These are phyloP conservation scores for Cantharis rufa DNA, from an alignment of 2,888 invertebrate genomes.

Conservation along the genomic window DNA sequence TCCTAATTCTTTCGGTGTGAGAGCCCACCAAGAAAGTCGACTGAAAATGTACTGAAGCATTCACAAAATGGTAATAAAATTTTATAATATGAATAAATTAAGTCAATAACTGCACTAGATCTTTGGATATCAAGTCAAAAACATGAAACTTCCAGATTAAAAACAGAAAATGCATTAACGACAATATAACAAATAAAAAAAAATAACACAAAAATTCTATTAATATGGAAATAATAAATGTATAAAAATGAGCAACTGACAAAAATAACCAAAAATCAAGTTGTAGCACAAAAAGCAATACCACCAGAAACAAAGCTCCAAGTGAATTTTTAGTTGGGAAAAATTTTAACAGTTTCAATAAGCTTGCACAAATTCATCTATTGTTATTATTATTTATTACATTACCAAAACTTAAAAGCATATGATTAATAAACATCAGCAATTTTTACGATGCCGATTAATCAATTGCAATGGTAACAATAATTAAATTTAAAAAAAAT, in stretches of 20 bases:
- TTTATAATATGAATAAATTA: too few relatives aligned
- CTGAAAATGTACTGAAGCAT: neutral
- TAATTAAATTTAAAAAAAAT: neutral
- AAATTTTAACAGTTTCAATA: neutral
- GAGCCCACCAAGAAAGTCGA: neutral
- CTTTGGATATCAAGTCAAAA: neutral
- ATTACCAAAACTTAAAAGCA: neutral
- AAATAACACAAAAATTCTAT: neutral
- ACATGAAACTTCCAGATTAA: neutral
- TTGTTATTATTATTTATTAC: neutral
- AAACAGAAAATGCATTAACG: neutral
- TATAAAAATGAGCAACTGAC: neutral
- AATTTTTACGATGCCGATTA: neutral
- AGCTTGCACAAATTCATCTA: neutral
- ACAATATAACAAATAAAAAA: neutral
- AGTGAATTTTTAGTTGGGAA: neutral
- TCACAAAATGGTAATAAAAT: neutral
- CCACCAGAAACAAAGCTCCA: neutral
- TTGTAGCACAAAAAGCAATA: neutral
- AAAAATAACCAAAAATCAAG: neutral
- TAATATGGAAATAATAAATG: neutral
- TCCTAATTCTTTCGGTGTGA: too few relatives aligned
- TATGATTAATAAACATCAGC: neutral
- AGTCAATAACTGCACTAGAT: too few relatives aligned
- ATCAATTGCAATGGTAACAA: neutral